Conservation (phyloP, 1,140 invertebrate genomes). For the Ylistrum balloti region DNA sequence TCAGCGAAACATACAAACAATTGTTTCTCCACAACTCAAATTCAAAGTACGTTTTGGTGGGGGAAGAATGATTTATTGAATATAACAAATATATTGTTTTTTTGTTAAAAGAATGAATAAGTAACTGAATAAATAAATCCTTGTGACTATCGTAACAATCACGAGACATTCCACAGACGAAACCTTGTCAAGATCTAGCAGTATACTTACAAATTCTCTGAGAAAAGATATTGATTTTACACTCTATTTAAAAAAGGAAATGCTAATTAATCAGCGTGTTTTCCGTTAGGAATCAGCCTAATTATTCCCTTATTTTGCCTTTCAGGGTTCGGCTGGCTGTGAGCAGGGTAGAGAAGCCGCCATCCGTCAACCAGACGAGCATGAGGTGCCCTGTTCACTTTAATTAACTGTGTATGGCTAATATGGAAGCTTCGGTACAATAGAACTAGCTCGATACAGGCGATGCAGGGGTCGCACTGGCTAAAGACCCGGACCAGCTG, state of each 20-base stretch:
- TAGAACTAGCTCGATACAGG: background rate
- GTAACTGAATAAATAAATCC: no score
- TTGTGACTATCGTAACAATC: background rate
- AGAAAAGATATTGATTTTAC: constrained; percentile 10
- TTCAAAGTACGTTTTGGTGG: no score
- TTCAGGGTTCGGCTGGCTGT: background rate
- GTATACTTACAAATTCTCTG: no score
- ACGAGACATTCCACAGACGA: no score
- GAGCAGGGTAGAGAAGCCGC: background rate
- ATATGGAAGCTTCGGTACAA: background rate
- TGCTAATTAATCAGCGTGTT: constrained; percentile 6
- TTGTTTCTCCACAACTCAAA: no score
- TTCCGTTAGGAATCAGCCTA: background rate
- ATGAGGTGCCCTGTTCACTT: background rate
- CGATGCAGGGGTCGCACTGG: constrained; percentile 6
- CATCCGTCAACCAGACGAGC: background rate
- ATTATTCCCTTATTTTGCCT: constrained; percentile 5
- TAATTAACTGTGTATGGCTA: constrained; percentile 25
- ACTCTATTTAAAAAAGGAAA: background rate
- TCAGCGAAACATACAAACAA: no score
- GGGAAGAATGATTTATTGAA: no score
- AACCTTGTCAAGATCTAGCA: no score
- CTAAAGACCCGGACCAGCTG: constrained; percentile 23
- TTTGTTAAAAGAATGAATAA: no score
- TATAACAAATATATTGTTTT: no score